Conservation (phyloP, 2,888 invertebrate species). For the Tachina grossa region DNA sequence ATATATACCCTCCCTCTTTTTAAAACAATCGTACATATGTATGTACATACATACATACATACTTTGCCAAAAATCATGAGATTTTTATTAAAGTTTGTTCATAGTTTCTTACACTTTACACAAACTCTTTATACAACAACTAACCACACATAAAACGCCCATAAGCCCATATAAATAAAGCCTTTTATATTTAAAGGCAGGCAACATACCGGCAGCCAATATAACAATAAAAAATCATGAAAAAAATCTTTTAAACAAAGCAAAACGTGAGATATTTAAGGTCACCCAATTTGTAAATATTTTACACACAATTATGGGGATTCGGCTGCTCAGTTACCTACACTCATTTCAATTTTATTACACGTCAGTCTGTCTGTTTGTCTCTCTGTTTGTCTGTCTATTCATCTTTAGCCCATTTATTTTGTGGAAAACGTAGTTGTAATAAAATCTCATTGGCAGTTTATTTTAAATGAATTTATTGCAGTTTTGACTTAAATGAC, state of each 20-base stretch:
- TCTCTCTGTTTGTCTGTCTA: not conserved
- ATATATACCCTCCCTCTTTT: not conserved
- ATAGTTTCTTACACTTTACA: not conserved
- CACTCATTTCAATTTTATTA: not conserved
- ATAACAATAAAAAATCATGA: slow-evolving; percentile 7
- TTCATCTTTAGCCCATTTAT: slow-evolving; percentile 8
- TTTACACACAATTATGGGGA: slow-evolving; percentile 29
- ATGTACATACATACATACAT: not conserved
- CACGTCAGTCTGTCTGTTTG: not conserved
- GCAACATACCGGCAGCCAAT: slow-evolving; percentile 13
- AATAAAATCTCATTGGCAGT: slow-evolving; percentile 60
- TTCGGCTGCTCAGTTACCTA: slow-evolving; percentile 11
- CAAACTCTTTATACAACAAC: not conserved
- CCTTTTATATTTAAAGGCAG: slow-evolving; percentile 9
- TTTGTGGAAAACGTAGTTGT: slow-evolving; percentile 47
- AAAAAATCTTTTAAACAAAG: slow-evolving; percentile 41
- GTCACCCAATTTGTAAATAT: slow-evolving; percentile 64
- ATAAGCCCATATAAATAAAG: slow-evolving; percentile 30
- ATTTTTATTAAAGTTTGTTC: slow-evolving; percentile 44
- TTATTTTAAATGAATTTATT: slow-evolving; percentile 53
- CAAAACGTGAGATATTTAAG: slow-evolving; percentile 63
- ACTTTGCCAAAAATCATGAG: slow-evolving; percentile 16
- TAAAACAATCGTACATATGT: not conserved
- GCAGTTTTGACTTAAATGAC: slow-evolving; percentile 35
- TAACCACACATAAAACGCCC: slow-evolving; percentile 24